Conservation (phyloP, 2,888 invertebrate genomes). For the Caenorhabditis uteleia region DNA sequence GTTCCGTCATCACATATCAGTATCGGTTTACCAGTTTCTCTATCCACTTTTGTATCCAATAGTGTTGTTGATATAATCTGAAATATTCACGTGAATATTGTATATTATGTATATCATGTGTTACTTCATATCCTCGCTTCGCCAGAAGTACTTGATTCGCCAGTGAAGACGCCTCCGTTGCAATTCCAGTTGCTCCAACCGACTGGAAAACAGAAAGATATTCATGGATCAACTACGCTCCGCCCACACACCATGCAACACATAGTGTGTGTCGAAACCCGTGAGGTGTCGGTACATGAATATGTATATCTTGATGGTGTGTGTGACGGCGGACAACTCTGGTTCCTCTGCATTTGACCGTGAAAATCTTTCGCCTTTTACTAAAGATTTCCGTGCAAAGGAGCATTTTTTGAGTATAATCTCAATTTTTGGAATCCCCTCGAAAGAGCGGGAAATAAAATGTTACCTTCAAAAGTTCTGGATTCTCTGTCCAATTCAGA, state of each 20-base stretch:
- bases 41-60: conserved; percentile 13
- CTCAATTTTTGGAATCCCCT: no score
- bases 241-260: no score
- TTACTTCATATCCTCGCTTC: conserved; percentile 20
- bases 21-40: conserved; percentile 15
- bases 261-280: no score
- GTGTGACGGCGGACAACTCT: no score
- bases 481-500: conserved; percentile 22
- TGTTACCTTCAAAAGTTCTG: conserved; percentile 6
- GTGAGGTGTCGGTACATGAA: no score
- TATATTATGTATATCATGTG: background rate
- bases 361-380: conserved; percentile 68
- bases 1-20: conserved; percentile 33
- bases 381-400: conserved; percentile 68
- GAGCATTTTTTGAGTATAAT: no score
- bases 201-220: background rate
- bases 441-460: no score
- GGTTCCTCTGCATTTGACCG: conserved; percentile 50
- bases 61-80: conserved; percentile 22
- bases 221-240: background rate
- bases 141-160: conserved; percentile 21
- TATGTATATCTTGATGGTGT: no score
- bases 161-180: conserved; percentile 26
- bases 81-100: conserved; percentile 5
- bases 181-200: conserved; percentile 29